Base-by-base conservation (phyloP, 2,888 invertebrate genomes). In the Meta bourneti region DNA sequence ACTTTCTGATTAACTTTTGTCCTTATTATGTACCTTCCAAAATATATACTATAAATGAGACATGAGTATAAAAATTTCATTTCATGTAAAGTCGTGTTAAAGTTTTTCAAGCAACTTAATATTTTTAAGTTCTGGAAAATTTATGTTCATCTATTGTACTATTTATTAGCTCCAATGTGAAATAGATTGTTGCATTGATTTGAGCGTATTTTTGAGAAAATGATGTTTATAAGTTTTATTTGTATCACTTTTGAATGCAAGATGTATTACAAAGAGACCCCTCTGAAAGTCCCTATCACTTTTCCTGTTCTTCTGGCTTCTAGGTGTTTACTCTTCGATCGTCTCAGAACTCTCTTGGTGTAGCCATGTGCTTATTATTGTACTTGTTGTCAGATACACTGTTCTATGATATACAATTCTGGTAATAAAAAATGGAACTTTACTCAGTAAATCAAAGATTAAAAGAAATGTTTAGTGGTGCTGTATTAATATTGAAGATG, bases 301-400 rank as follows among this genome's bases (percentile, higher is more conserved):
- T 85, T 80, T 75, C 91, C 87, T 85, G 54, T 81, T 91, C 91
- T 91, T 88, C 74, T 61, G 78, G 81, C 91, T 79, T 91, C 91
- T 91, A 91, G 91, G 79, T 91, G 91, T 91, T 91, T 69, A 82
- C 86, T 82, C 91, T 91, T 88, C 83, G 71, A 72, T 87, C 81
- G 86, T 75, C 75, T 91, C 86, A 79, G 75, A n/a, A 77, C 61
- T 90, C 86, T 91, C 87, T 91, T 91, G 91, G 83, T 91, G 91
- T 91, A 91, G 91, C 83, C 78, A 77, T 88, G 91, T 90, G 90
- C 34, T 34, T 34, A 78, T 90, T 90, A 87, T 72, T 70, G 80
- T 90, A 79, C 84, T 90, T 84, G 83, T 84, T 90, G 89, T 90
- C 83, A 84, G 77, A 84, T 90, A 84, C 72, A 82, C 48, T 91